Evolutionary conservation across 2,797 vertebrate genomes (phyloP).

Genomic region (Salarias fasciatus): DNA sequence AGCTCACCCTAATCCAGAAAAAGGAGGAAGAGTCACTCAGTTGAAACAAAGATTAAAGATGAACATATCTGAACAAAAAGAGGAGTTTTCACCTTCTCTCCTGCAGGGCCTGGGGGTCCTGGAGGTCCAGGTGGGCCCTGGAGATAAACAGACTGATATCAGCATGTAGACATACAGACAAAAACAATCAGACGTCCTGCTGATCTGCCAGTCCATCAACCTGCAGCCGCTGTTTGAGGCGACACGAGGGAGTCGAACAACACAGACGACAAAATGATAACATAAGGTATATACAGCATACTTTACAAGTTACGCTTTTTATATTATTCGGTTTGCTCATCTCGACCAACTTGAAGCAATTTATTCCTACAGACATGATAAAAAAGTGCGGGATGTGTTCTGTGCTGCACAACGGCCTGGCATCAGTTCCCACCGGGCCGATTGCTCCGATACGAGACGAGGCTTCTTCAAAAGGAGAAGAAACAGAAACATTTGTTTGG

Average conservation of each 20-base stretch:
- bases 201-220: background rate
- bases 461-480: conserved; percentile 12
- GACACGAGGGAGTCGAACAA: background rate
- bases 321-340: conserved; percentile 36
- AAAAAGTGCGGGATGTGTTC: conserved; percentile 41
- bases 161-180: no score
- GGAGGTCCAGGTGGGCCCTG: conserved; percentile 91
- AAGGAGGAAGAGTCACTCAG: background rate
- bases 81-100: conserved; percentile 84
- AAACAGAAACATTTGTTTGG: conserved; percentile 20
- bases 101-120: conserved; percentile 86
- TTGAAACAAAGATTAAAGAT: no score
- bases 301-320: no score
- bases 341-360: conserved; percentile 52
- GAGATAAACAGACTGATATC: conserved; percentile 16
- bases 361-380: conserved; percentile 32
- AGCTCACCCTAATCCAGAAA: conserved; percentile 86
- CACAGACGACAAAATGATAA: no score
- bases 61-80: background rate
- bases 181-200: no score
- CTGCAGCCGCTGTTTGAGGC: background rate
- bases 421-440: conserved; percentile 28
- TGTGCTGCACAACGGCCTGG: conserved; percentile 39
- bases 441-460: conserved; percentile 41
- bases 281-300: background rate